phyloP scores from a whole-genome alignment of 2,113 vertebrate genomes.

The Pseudopodoces humilis region DNA sequence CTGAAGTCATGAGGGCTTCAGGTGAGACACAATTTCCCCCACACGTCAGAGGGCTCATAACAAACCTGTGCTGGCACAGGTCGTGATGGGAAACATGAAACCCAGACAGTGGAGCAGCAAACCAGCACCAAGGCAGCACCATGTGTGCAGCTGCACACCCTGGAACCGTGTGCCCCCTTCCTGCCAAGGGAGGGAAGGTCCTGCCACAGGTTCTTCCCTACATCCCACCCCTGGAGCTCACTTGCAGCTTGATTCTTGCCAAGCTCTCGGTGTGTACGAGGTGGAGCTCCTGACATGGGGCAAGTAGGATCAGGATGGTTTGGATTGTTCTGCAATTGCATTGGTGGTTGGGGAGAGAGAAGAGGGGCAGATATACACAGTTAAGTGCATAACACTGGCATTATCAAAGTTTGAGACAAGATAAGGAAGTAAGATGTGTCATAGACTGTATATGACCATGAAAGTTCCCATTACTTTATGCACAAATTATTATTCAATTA shows the following conservation, averaged over 20 bases:
- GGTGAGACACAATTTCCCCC: not conserved
- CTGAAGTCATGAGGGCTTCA: not conserved
- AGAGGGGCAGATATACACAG: not conserved
- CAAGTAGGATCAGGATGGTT: not conserved
- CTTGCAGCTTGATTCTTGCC: fast-evolving
- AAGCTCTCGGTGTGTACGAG: fast-evolving
- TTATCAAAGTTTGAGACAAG: not conserved
- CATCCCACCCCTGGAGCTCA: not conserved
- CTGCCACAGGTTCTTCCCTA: fast-evolving
- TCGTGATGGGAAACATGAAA: not conserved
- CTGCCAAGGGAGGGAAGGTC: not conserved
- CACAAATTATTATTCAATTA: not conserved
- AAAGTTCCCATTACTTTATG: not conserved
- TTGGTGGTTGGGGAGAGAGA: not conserved
- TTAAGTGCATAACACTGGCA: not conserved
- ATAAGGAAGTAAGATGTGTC: not conserved
- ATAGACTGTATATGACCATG: not conserved
- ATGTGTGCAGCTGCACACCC: not conserved
- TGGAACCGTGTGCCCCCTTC: not conserved
- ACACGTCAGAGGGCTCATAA: not conserved
- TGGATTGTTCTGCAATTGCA: not conserved
- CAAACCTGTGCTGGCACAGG: not conserved
- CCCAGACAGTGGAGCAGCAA: not conserved
- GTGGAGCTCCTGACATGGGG: not conserved
- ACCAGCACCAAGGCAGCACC: not conserved